Percentiles rank a stretch among this genome's conserved stretches.
Conservation (phyloP, 53 echinoderm and acorn worm species). For the Apostichopus leukothele region DNA sequence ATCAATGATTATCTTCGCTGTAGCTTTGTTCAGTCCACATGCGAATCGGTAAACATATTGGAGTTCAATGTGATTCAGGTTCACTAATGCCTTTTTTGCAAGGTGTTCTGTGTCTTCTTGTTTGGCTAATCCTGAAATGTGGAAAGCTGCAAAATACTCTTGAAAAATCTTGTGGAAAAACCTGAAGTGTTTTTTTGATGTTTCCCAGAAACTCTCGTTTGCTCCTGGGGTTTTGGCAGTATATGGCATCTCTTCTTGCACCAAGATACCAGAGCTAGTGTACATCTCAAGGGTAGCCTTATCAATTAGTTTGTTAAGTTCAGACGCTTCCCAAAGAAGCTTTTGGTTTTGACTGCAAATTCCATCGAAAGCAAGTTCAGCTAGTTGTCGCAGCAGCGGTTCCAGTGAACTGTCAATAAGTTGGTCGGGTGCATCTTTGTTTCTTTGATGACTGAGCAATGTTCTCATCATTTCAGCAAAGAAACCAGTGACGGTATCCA, state of each 20-base stretch:
- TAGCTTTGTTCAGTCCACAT: background rate
- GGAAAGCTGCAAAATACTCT: background rate
- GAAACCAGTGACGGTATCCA: background rate
- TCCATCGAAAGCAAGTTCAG: background rate
- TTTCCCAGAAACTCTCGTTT: background rate
- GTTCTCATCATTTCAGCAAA: background rate
- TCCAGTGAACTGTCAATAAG: too few species aligned
- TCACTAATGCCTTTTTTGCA: background rate
- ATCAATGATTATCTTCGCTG: background rate
- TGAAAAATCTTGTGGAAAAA: background rate
- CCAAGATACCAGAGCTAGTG: background rate
- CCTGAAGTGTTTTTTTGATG: background rate
- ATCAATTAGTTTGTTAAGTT: background rate
- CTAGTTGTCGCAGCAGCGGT: background rate
- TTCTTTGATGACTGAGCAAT: background rate
- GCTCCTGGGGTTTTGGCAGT: background rate
- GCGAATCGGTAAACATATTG: background rate
- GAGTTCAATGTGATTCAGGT: background rate
- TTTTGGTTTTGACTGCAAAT: background rate
- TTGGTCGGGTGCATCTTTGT: background rate
- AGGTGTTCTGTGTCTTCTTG: background rate
- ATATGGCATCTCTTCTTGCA: background rate
- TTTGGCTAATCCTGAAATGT: background rate
- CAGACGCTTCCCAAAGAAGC: background rate
- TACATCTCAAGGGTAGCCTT: background rate